Conservation (phyloP, 2,888 invertebrate genomes). For the Cactoblastis cactorum region DNA sequence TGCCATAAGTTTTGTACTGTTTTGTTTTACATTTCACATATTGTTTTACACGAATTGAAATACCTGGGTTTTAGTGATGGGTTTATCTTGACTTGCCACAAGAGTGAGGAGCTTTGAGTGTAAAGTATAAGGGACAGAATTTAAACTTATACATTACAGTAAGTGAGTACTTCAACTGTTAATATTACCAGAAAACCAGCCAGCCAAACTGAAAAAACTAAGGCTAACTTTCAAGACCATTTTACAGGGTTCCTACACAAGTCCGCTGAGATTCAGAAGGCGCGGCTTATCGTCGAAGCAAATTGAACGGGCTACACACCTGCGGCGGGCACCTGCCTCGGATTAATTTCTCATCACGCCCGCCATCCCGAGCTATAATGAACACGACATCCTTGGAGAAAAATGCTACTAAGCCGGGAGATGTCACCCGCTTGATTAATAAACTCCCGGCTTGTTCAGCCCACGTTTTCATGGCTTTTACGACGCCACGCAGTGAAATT, state of each 20-base stretch:
- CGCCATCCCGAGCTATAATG: slow-evolving; percentile 65
- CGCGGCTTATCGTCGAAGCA: slow-evolving; percentile 44
- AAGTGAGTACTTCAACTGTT: neutral
- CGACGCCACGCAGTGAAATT: slow-evolving; percentile 13
- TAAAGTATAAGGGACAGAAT: neutral
- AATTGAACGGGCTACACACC: slow-evolving; percentile 59
- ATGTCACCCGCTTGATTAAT: slow-evolving; percentile 66
- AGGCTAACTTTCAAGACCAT: neutral
- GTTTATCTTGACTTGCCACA: too few species aligned
- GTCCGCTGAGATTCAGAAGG: slow-evolving; percentile 9
- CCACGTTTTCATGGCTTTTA: slow-evolving; percentile 12
- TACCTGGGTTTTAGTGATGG: too few species aligned
- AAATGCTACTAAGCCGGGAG: slow-evolving; percentile 62
- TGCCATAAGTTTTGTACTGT: too few species aligned
- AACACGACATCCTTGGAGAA: slow-evolving; percentile 63
- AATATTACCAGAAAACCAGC: neutral
- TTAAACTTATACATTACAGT: neutral
- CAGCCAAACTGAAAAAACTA: neutral
- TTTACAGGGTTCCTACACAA: slow-evolving; percentile 1
- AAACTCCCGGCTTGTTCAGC: slow-evolving; percentile 34
- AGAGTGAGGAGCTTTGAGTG: too few species aligned
- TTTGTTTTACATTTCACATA: too few species aligned
- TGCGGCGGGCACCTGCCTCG: slow-evolving; percentile 61
- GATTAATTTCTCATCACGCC: slow-evolving; percentile 77
- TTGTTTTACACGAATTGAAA: too few species aligned